Conservation (phyloP, 2,888 invertebrate genomes). For the Linyphia triangularis region DNA sequence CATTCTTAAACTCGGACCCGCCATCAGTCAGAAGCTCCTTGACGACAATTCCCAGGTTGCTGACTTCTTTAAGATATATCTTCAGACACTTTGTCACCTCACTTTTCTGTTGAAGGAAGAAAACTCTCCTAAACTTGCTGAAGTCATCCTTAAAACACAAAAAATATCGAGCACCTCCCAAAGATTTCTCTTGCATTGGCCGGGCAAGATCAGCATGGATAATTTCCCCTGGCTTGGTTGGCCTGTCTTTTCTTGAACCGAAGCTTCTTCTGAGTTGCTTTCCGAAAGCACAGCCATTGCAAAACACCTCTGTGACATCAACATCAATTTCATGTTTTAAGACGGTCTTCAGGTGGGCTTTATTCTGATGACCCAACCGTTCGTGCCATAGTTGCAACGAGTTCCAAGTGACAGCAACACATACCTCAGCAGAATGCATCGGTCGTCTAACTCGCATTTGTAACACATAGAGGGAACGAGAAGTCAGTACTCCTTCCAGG, state of each 20-base stretch:
- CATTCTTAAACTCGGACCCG: neutral
- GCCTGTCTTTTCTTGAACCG: neutral
- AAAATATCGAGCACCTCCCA: conserved; percentile 27
- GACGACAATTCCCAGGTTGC: neutral
- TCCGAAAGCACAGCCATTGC: conserved; percentile 19
- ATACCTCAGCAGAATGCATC: neutral
- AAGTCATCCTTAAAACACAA: conserved; percentile 58
- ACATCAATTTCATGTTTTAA: neutral
- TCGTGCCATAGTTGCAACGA: conserved; percentile 25
- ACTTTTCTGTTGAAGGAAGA: conserved; percentile 26
- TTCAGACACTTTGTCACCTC: conserved; percentile 30
- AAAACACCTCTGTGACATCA: neutral
- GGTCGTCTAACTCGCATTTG: neutral
- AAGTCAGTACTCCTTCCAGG: neutral
- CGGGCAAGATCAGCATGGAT: conserved; percentile 48
- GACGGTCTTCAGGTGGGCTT: neutral
- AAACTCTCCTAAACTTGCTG: conserved; percentile 11
- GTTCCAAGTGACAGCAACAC: neutral
- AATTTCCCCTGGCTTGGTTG: neutral
- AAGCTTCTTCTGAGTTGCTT: conserved; percentile 10
- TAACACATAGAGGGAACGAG: conserved; percentile 1
- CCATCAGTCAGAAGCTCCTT: conserved; percentile 39
- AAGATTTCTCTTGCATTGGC: conserved; percentile 33
- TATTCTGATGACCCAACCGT: conserved; percentile 26
- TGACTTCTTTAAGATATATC: conserved; percentile 27